phyloP scores from a whole-genome alignment of 2,888 invertebrate genomes.

The Drosophila prostipennis region DNA sequence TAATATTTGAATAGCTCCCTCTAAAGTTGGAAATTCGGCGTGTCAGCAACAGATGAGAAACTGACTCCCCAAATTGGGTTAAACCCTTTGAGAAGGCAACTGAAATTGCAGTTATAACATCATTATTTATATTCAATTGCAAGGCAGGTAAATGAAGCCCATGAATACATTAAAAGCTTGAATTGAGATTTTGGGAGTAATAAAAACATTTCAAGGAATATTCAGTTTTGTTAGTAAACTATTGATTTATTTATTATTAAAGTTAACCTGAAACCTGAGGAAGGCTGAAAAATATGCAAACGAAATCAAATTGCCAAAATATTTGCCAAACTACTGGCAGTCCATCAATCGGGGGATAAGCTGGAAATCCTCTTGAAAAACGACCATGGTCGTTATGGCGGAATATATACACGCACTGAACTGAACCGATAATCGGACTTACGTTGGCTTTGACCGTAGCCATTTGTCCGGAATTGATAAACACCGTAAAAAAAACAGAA shows the following conservation, averaged over 20 bases:
- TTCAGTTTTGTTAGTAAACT: no score
- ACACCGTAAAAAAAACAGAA: conserved; percentile 16
- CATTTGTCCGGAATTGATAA: conserved; percentile 27
- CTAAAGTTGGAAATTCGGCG: neutral
- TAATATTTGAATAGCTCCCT: conserved; percentile 34
- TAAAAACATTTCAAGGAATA: no score
- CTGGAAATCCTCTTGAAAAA: conserved; percentile 25
- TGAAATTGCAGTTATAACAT: neutral
- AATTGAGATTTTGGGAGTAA: neutral
- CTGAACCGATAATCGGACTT: conserved; percentile 29
- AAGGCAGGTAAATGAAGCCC: neutral
- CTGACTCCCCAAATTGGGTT: neutral
- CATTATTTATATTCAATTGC: neutral
- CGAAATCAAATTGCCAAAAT: conserved; percentile 23
- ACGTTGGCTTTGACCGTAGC: conserved; percentile 23
- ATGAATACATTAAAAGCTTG: neutral
- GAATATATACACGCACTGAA: conserved; percentile 4
- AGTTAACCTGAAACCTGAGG: neutral
- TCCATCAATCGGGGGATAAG: conserved; percentile 27
- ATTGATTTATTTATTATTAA: neutral
- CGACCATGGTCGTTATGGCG: conserved; percentile 10
- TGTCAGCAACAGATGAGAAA: conserved; percentile 8
- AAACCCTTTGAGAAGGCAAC: neutral
- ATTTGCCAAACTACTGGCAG: conserved; percentile 27
- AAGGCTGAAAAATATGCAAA: neutral